A percentile compares a stretch with the other conserved stretches of the same genome.
Conservation (phyloP, 92 coral and sea anemone genomes). For the Umimayanthus chanpuru region DNA sequence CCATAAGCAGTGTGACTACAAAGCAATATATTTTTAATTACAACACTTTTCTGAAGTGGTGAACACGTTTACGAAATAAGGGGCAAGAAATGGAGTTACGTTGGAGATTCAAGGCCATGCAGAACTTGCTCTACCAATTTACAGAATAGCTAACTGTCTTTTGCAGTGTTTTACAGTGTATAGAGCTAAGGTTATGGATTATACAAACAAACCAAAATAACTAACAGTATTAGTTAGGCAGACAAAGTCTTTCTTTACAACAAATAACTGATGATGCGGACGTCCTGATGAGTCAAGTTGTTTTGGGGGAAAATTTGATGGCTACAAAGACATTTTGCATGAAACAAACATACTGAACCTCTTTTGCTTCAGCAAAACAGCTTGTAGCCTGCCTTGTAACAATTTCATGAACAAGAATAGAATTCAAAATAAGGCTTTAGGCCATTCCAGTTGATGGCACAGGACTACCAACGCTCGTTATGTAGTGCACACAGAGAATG, state of each 20-base stretch:
- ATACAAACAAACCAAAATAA: not conserved
- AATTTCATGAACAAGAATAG: not conserved
- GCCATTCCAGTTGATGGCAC: not conserved
- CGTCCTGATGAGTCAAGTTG: not conserved
- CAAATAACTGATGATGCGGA: not conserved
- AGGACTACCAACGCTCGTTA: not conserved
- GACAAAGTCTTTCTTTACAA: not conserved
- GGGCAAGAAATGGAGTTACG: too few relatives aligned
- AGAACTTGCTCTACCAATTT: too few relatives aligned
- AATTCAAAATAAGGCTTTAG: not conserved
- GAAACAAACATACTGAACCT: conserved; percentile 1
- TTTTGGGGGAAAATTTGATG: not conserved
- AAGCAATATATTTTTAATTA: too few relatives aligned
- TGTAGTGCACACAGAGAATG: not conserved
- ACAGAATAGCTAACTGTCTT: too few relatives aligned
- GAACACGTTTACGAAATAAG: too few relatives aligned
- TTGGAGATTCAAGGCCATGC: too few relatives aligned
- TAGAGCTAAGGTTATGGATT: not conserved
- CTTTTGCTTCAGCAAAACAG: not conserved
- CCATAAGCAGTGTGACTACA: too few relatives aligned
- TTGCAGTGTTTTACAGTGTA: too few relatives aligned
- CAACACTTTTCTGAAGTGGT: too few relatives aligned
- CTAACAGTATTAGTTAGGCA: not conserved
- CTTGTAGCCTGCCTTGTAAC: not conserved
- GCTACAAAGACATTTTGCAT: not conserved